Base-by-base conservation (phyloP, 30 jellyfish, hydroid and myxozoan species). In the Haliclystus octoradiatus region DNA sequence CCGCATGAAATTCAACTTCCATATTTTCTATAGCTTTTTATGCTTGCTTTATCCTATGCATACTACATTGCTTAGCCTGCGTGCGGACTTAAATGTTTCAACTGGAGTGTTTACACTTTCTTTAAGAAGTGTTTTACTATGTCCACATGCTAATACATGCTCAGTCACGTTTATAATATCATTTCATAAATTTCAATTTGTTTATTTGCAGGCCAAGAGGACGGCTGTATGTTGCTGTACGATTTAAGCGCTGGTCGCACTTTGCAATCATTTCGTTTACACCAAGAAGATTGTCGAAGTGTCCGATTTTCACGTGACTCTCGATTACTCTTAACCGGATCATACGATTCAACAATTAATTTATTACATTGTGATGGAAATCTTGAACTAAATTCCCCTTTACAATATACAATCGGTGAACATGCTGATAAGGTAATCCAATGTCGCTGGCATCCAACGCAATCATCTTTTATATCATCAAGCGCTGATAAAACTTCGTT, bases 381-480 rank as follows among this genome's bases (percentile, higher is more conserved):
- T 65, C 63, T 86, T 33, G 95, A 91, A 47, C 26, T 31, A 40
- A 74, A 71, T 3, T 80, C 75, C 13, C 99, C 99, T 14, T 76
- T 33, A 34, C 95, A 91, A 77, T 91, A 82, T 73, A 65, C 80
- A 63, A 85, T 91, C 25, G 99, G 89, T 35, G 49, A 79, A 33
- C 99, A 91, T 49, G 70, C 72, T 30, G 95, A 91, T 80, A 91
- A 91, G 75, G 99, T 91, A 15, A 91, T 91, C 31, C 99, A 91
- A 52, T 82, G 99, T 32, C 94, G 99, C 0, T 91, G 99, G 99
- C 99, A 91, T 52, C 99, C 99, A 28, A 40, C 34, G 50, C 90
- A 76, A 63, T 71, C 66, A 49, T 49, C 84, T 23, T 91, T 91
- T 52, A 34, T 91, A 32, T 68, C 94, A 49, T 77, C 99, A 27